Base-by-base conservation (phyloP, 2,113 vertebrate species). In the Terrapene triunguis region DNA sequence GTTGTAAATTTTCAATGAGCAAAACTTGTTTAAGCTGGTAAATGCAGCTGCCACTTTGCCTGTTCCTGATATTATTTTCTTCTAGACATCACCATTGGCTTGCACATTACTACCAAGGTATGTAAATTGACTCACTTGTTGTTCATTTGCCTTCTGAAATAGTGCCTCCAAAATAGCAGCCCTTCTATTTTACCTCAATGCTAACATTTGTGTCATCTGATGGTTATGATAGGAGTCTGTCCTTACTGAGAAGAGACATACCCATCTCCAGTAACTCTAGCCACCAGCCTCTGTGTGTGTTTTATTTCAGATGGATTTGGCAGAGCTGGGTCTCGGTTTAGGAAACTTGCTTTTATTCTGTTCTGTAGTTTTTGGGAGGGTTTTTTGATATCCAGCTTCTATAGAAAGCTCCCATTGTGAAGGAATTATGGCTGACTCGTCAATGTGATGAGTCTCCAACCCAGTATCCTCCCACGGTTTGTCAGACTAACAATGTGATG, bases 51-150 rank as follows among this genome's bases (percentile, higher is more conserved):
- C 96, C 91, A 84, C 89, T 92, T 96, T 84, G 93, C 95, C 88
- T 93, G 5, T 32, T 93, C 79, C 92, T 97, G 92, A 94, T 94
- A 92, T 88, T 92, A 94, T 94, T 97, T 97, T 95, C 95, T 95
- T 96, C 85, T 93, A 91, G 57, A 90, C 88, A 93, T 95, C 96
- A 95, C 91, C 96, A 88, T 90, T 93, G 95, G 84, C 80, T 91
- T 89, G 51, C 84, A 93, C 91, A 62, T 88, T 44, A 51, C 82
- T 97, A 96, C 96, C 93, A 96, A 97, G 91, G 91, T 96, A 92
- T 96, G 95, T 87, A 93, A 89, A 92, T 29, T 96, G 96, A 97
- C 95, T 97, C 94, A 97, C 54, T 95, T 79, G 79, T 95, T 97
- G 94, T 22, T 38, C n/a, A 72, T 72, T 72, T 62, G 59, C 59